These are phyloP conservation scores for Actinia equina DNA, from an alignment of 64 coral and sea anemone species.

Conservation along the genomic window DNA sequence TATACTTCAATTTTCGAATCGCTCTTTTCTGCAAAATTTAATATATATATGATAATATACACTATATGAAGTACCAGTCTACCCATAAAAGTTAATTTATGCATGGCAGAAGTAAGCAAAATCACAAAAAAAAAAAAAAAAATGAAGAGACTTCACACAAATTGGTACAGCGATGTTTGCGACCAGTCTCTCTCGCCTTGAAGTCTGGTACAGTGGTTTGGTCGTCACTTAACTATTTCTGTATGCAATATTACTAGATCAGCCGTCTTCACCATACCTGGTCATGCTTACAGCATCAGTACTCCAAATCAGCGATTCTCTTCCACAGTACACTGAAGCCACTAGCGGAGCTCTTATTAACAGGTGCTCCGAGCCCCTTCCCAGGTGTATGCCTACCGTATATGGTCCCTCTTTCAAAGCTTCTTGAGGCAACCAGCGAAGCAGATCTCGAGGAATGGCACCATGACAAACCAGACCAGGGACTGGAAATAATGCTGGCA, in stretches of 20 bases:
- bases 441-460: conserved; percentile 62
- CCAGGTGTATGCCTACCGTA: conserved; percentile 89
- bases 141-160: too few relatives aligned
- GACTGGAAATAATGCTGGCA: conserved; percentile 62
- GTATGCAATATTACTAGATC: conserved; percentile 27
- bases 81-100: too few relatives aligned
- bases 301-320: conserved; percentile 60
- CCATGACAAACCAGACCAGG: conserved; percentile 56
- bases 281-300: conserved; percentile 89
- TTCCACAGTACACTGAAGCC: conserved; percentile 86
- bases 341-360: conserved; percentile 64
- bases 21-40: too few relatives aligned
- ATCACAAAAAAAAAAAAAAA: too few relatives aligned
- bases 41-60: too few relatives aligned
- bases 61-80: too few relatives aligned
- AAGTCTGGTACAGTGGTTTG: too few relatives aligned
- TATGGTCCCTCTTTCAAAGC: conserved; percentile 66
- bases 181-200: too few relatives aligned
- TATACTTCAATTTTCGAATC: too few relatives aligned
- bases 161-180: too few relatives aligned
- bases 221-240: too few relatives aligned
- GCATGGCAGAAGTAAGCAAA: too few relatives aligned
- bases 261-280: conserved; percentile 87
- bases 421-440: conserved; percentile 76
- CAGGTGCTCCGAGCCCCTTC: conserved; percentile 88